phyloP scores from a whole-genome alignment of 2,797 vertebrate genomes.

The Epinephelus malabaricus region DNA sequence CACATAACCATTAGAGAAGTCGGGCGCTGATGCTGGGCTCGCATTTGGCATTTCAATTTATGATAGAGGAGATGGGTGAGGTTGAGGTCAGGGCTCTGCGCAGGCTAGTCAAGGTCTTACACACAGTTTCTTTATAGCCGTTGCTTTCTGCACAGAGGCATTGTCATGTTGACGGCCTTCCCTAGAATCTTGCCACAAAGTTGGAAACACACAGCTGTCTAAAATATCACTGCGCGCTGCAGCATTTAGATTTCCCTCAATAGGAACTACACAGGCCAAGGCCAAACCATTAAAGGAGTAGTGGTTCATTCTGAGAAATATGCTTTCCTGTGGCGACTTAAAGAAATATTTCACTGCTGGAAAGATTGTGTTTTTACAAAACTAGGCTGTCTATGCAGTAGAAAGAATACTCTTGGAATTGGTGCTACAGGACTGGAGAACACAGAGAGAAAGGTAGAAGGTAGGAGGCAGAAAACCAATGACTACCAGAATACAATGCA shows the following conservation, averaged over 20 bases:
- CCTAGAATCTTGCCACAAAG: not conserved
- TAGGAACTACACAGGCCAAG: not conserved
- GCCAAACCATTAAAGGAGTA: constrained; percentile 3
- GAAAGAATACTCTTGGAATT: too few relatives aligned
- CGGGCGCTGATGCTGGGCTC: not conserved
- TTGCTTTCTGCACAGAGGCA: not conserved
- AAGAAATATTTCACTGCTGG: too few relatives aligned
- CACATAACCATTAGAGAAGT: constrained; percentile 6
- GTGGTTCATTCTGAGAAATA: not conserved
- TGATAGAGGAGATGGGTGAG: constrained; percentile 15
- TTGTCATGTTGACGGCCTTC: not conserved
- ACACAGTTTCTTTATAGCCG: constrained; percentile 27
- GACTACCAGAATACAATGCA: too few relatives aligned
- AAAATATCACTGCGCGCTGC: constrained; percentile 2
- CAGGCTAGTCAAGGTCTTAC: constrained; percentile 22
- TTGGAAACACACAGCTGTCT: constrained; percentile 2
- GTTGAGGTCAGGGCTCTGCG: constrained; percentile 21
- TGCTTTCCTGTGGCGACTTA: not conserved
- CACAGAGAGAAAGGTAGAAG: too few relatives aligned
- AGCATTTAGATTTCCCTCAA: constrained; percentile 5
- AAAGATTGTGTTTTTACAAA: too few relatives aligned
- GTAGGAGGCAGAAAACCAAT: too few relatives aligned
- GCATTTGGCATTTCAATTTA: constrained; percentile 14
- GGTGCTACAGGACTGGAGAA: too few relatives aligned
- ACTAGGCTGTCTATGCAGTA: too few relatives aligned